These are phyloP conservation scores for Subanguina moxae DNA, from an alignment of 1,140 invertebrate species.

Conservation along the genomic window DNA sequence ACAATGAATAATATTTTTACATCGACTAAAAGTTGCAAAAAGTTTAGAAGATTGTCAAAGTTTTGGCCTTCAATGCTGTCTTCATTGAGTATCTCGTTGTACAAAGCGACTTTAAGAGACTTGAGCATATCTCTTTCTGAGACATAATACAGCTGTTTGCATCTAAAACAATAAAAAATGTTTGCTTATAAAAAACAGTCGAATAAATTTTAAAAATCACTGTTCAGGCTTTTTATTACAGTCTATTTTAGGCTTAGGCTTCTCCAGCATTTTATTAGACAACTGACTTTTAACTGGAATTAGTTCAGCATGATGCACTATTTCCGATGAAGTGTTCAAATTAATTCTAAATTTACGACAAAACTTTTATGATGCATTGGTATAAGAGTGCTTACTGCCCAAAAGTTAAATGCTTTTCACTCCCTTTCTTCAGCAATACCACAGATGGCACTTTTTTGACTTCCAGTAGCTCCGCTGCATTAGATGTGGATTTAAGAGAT, in stretches of 20 bases:
- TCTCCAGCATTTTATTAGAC: background rate
- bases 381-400: no score
- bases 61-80: conserved; percentile 41
- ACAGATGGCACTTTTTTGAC: background rate
- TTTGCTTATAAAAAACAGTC: background rate
- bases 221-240: background rate
- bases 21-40: conserved; percentile 48
- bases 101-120: conserved; percentile 35
- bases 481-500: background rate
- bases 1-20: conserved; percentile 25
- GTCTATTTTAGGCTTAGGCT: background rate
- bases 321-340: background rate
- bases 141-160: conserved; percentile 48
- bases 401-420: background rate
- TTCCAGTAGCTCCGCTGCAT: background rate
- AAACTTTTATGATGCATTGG: no score
- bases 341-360: no score
- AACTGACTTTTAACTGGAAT: background rate
- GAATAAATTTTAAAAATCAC: background rate
- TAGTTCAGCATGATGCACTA: background rate
- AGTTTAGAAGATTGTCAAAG: conserved; percentile 49
- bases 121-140: conserved; percentile 59
- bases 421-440: background rate
- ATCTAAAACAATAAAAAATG: conserved; percentile 16
- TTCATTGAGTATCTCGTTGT: conserved; percentile 44